Percentiles rank a stretch among this genome's conserved stretches.
phyloP scores from a whole-genome alignment of 2,113 vertebrate species.

The Muntiacus reevesi region DNA sequence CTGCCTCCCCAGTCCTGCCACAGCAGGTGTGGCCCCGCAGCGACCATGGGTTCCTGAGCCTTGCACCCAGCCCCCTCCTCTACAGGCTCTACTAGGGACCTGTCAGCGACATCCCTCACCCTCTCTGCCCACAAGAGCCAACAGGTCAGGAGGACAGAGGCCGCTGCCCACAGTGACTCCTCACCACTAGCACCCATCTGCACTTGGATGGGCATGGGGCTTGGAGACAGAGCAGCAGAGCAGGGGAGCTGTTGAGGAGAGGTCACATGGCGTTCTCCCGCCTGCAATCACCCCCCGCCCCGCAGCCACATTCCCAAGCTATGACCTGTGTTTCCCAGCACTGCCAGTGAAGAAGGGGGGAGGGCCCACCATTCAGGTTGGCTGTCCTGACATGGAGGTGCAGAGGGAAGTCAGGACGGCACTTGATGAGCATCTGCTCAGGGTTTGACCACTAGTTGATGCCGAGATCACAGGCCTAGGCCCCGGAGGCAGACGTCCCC shows the following conservation, averaged over 20 bases:
- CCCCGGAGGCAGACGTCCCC: neutral
- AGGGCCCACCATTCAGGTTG: neutral
- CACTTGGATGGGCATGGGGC: neutral
- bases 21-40: neutral
- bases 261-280: neutral
- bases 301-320: slow-evolving; percentile 62
- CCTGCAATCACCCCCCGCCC: neutral
- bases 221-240: neutral
- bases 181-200: neutral
- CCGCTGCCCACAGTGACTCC: neutral
- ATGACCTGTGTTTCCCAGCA: slow-evolving; percentile 61
- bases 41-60: neutral
- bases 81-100: neutral
- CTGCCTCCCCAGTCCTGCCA: neutral
- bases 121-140: neutral
- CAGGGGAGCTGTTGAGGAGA: neutral
- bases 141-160: neutral
- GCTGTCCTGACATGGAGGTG: neutral
- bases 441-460: neutral
- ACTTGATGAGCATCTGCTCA: neutral
- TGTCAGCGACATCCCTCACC: neutral
- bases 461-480: neutral
- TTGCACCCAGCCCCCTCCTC: neutral
- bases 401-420: neutral
- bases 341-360: neutral